Conservation (phyloP, 2,888 invertebrate genomes). For the Dryomyza anilis region DNA sequence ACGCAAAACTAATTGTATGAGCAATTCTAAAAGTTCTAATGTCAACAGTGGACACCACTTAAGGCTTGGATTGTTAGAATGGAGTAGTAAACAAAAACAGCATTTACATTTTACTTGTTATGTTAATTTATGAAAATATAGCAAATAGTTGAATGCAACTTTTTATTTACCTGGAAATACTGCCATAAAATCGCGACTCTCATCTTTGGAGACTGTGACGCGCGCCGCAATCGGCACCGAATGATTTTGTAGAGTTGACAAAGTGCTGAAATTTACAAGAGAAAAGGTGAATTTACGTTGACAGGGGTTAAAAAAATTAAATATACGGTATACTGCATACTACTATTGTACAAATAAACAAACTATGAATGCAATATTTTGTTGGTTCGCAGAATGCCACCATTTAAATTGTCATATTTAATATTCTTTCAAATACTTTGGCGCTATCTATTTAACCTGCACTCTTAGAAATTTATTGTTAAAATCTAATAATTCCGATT, state of each 20-base stretch:
- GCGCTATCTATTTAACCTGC: too few relatives aligned
- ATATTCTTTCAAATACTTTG: too few relatives aligned
- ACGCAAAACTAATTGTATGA: neutral
- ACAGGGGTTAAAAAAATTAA: too few relatives aligned
- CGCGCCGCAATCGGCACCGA: slow-evolving; percentile 64
- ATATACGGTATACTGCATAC: too few relatives aligned
- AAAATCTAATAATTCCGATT: too few relatives aligned
- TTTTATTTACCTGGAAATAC: slow-evolving; percentile 70
- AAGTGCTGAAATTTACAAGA: slow-evolving; percentile 47
- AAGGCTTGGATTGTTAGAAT: too few relatives aligned
- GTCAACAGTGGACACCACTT: too few relatives aligned
- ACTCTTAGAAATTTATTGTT: too few relatives aligned
- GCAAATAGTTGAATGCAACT: neutral
- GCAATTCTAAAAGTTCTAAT: neutral
- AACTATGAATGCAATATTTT: neutral
- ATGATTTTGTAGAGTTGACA: slow-evolving; percentile 57
- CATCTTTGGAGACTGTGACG: slow-evolving; percentile 76
- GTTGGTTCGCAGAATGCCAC: too few relatives aligned
- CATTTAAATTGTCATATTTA: too few relatives aligned
- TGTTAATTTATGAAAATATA: neutral
- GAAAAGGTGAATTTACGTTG: neutral
- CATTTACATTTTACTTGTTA: neutral
- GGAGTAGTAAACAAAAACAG: too few relatives aligned
- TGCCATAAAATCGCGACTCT: slow-evolving; percentile 85
- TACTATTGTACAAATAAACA: too few relatives aligned